A percentile compares a stretch with the other conserved stretches of the same genome.
Evolutionary conservation across 2,113 vertebrate species (phyloP).

Genomic region (Seriola aureovittata): DNA sequence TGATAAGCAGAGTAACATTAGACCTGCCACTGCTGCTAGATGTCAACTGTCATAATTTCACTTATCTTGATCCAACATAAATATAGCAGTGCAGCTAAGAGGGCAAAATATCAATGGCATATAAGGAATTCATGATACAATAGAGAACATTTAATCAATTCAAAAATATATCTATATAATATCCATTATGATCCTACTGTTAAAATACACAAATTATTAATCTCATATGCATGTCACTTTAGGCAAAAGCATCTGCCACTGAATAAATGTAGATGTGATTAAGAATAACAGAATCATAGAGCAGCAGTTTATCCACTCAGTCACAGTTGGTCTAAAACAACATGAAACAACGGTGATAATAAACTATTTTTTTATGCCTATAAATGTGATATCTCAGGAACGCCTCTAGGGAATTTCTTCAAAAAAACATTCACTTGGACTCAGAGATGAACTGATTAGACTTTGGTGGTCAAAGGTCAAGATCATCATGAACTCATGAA

Average conservation of each 20-base stretch:
- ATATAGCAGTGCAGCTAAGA: neutral
- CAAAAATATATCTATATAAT: neutral
- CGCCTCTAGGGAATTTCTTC: no score
- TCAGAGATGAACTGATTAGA: no score
- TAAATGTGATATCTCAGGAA: no score
- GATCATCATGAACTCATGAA: no score
- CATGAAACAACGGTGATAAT: no score
- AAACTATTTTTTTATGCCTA: no score
- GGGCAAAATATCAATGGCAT: neutral
- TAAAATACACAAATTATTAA: neutral
- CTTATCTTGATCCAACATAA: slow-evolving; percentile 19
- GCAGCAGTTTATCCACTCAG: no score
- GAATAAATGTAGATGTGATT: neutral
- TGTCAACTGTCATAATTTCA: neutral
- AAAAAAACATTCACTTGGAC: no score
- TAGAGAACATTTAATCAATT: neutral
- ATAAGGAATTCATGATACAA: neutral
- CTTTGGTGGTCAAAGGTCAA: no score
- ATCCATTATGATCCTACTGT: neutral
- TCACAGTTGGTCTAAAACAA: no score
- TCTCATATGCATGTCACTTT: neutral
- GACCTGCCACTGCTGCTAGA: neutral
- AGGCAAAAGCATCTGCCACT: neutral
- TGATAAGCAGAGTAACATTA: slow-evolving; percentile 17
- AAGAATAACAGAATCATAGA: neutral